Conservation (phyloP, 2,888 invertebrate genomes). For the Apodemia mormo region DNA sequence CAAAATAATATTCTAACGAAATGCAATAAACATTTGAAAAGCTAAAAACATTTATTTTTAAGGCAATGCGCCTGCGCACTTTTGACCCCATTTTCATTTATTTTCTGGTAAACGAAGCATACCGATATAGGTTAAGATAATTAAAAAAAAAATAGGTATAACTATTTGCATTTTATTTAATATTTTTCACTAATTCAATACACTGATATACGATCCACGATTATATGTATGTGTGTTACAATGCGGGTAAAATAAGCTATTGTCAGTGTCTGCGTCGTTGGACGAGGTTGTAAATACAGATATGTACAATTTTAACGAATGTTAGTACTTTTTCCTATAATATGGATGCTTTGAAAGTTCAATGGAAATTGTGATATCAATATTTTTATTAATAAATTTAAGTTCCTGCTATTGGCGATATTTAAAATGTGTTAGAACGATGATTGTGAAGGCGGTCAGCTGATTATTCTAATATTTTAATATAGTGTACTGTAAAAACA, state of each 20-base stretch:
- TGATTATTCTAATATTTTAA: not conserved
- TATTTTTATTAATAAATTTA: conserved; percentile 10
- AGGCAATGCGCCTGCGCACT: no score
- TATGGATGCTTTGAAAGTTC: conserved; percentile 14
- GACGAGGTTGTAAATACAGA: not conserved
- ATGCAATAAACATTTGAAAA: no score
- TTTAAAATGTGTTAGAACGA: not conserved
- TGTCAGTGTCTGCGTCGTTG: conserved; percentile 12
- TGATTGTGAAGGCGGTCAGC: not conserved
- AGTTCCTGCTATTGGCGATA: conserved; percentile 21
- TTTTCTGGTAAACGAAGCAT: no score
- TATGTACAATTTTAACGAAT: conserved; percentile 10
- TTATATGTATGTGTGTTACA: conserved; percentile 5
- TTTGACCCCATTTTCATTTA: no score
- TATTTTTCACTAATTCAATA: no score
- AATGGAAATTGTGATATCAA: conserved; percentile 18
- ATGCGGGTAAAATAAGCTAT: not conserved
- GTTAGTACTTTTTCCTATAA: conserved; percentile 15
- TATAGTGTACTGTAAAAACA: not conserved
- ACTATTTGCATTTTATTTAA: no score
- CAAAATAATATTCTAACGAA: no score
- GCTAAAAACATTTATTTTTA: no score
- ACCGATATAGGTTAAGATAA: no score
- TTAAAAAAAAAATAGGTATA: no score
- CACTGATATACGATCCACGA: not conserved